Evolutionary conservation across 2,888 invertebrate genomes (phyloP), one percentile per base, ranked within the genome.

Genomic region (Clostera curtula): DNA sequence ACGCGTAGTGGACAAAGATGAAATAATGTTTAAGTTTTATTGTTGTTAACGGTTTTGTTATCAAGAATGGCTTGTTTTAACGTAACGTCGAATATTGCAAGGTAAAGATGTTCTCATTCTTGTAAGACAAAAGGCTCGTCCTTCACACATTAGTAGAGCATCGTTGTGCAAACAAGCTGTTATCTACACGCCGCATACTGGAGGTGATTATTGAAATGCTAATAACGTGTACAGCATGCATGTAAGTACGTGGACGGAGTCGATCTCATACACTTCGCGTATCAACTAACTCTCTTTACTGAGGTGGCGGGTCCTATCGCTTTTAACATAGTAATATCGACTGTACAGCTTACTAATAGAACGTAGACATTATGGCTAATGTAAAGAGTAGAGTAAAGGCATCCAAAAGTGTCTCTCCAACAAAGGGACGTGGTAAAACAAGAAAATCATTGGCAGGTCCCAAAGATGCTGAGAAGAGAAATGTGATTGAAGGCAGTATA

Each of bases 71-170:
- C 49, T 57, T 43, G 38, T 42, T 49, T 50, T 55, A 43, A 36
- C 40, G 30, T 45, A 53, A 29, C 46, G 40, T 43, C 55, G 45
- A 59, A 54, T 61, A 56, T 43, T 53, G 55, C 70, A 74, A 80
- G 80, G 77, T 75, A 79, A 68, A 64, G 68, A 71, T 70, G 61
- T 61, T 70, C 60, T 59, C 40, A 49, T 54, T 52, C 32, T 28
- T 56, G 42, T 56, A 65, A 72, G 62, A 80, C 77, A 79, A 79
- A 77, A 79, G 76, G 66, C 62, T 56, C 59, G 80, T 76, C 82
- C 82, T 82, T 82, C 82, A 76, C 74, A 74, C 74, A 73, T 77
- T 75, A 73, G 64, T 68, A 60, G 64, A 62, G 57, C 61, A 70
- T 72, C 66, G 60, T 68, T 79, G 75, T 73, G 69, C 76, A 71